Evolutionary conservation across 2,113 vertebrate genomes (phyloP).

Genomic region (Phycodurus eques): DNA sequence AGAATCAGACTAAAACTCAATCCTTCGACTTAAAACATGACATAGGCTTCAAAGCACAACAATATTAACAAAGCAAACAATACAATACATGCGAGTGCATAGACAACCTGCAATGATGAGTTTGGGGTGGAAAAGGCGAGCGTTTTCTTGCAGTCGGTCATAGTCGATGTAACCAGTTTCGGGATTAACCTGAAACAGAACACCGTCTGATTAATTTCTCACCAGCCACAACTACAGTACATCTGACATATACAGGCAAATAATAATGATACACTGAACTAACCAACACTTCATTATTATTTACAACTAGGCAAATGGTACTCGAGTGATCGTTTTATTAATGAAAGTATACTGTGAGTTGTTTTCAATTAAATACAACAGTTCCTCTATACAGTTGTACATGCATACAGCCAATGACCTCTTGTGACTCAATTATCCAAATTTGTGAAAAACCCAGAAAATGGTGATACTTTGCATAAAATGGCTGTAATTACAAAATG

Average conservation of each 20-base stretch:
- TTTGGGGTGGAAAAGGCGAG: slow-evolving; percentile 89
- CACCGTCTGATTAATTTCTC: background rate
- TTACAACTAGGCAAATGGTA: no score
- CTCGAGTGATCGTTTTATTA: no score
- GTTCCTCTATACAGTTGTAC: no score
- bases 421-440: no score
- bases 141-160: slow-evolving; percentile 84
- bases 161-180: slow-evolving; percentile 92
- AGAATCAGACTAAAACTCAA: background rate
- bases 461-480: no score
- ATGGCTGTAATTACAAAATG: no score
- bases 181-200: slow-evolving; percentile 81
- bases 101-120: slow-evolving; percentile 88
- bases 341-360: no score
- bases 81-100: slow-evolving; percentile 6
- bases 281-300: background rate
- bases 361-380: no score
- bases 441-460: no score
- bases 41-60: background rate
- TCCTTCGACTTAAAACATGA: background rate
- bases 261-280: background rate
- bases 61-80: background rate
- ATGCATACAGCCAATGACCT: no score
- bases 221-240: background rate
- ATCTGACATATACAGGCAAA: background rate